Percentiles rank a stretch among this genome's conserved stretches.
Evolutionary conservation across 2,113 vertebrate species (phyloP).

Genomic region (Scopus umbretta): DNA sequence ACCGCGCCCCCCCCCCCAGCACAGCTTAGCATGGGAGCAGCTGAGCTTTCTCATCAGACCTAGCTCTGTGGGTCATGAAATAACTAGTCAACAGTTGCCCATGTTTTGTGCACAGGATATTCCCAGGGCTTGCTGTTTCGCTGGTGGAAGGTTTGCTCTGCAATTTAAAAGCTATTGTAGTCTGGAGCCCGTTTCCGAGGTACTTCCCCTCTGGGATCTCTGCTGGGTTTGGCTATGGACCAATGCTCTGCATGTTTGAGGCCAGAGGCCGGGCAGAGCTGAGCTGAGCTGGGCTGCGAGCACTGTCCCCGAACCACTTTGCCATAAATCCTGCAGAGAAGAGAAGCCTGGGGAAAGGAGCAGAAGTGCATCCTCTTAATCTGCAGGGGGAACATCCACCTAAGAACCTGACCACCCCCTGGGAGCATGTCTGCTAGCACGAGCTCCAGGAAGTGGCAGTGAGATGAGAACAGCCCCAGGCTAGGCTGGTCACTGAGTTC

Average conservation of each 20-base stretch:
- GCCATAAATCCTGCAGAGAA: not conserved
- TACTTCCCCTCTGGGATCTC: conserved; percentile 59
- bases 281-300: not conserved
- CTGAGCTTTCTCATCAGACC: conserved; percentile 36
- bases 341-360: not conserved
- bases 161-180: conserved; percentile 44
- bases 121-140: conserved; percentile 31
- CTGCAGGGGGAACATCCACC: not conserved
- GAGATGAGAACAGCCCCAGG: not conserved
- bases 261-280: not conserved
- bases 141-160: conserved; percentile 1
- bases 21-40: not conserved
- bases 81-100: not conserved
- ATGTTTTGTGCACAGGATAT: conserved; percentile 54
- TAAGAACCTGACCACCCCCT: not conserved
- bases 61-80: not conserved
- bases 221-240: not conserved
- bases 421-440: not conserved
- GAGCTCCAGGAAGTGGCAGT: not conserved
- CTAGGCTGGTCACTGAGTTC: not conserved
- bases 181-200: conserved; percentile 50
- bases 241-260: accelerated
- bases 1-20: not conserved
- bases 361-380: not conserved
- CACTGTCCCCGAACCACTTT: not conserved